Conservation (phyloP, 2,113 vertebrate species). For the Andinoacara biseriatus region DNA sequence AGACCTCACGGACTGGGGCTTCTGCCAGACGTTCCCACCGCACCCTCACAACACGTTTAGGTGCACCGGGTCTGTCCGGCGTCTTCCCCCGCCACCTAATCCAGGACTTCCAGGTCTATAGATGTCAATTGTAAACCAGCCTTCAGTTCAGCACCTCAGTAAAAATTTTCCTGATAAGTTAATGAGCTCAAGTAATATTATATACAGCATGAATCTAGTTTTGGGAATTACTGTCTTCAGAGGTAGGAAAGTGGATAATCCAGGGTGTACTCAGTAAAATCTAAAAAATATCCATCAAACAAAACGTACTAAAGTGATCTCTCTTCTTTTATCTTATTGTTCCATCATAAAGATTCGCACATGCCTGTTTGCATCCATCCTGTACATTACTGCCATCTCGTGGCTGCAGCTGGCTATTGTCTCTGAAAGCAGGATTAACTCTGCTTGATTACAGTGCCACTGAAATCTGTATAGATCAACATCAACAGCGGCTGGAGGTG, state of each 20-base stretch:
- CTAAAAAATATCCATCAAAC: fast-evolving
- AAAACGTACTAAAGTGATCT: neutral
- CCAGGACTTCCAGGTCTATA: neutral
- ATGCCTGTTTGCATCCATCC: fast-evolving
- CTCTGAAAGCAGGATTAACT: neutral
- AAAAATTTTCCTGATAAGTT: neutral
- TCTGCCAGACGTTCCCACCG: no score
- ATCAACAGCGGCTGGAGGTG: neutral
- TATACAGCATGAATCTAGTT: neutral
- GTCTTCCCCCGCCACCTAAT: no score
- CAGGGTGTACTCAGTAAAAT: neutral
- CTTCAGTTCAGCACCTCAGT: neutral
- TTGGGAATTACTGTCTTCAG: fast-evolving
- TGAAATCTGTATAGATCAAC: neutral
- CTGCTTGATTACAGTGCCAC: neutral
- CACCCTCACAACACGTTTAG: no score
- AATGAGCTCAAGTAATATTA: fast-evolving
- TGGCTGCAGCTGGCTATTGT: neutral
- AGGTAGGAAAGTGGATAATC: neutral
- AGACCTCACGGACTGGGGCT: no score
- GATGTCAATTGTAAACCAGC: neutral
- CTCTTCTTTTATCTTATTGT: fast-evolving
- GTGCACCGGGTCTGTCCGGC: no score
- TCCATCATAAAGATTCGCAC: neutral
- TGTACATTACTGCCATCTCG: neutral